Evolutionary conservation across 2,113 vertebrate genomes (phyloP).

Genomic region (Oenanthe melanoleuca): DNA sequence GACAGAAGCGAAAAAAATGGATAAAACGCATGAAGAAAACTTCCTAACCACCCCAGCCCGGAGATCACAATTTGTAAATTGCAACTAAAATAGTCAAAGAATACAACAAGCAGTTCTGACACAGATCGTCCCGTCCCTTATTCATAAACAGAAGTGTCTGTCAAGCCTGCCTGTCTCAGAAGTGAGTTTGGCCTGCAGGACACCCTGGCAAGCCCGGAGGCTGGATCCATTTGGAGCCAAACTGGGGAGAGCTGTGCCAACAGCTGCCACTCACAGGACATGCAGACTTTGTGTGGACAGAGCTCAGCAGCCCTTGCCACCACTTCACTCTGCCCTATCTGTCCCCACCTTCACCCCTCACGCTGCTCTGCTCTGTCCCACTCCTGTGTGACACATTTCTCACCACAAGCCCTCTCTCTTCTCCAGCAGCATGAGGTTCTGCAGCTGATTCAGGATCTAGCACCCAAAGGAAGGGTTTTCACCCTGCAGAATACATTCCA

Average conservation of each 20-base stretch:
- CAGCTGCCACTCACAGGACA: neutral
- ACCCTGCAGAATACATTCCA: neutral
- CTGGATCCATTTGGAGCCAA: neutral
- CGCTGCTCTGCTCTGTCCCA: neutral
- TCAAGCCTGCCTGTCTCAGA: neutral
- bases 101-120: neutral
- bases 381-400: rapidly evolving
- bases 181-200: neutral
- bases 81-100: neutral
- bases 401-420: too few relatives aligned
- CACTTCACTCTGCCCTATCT: neutral
- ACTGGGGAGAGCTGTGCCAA: too few relatives aligned
- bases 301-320: rapidly evolving
- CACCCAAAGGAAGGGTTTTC: neutral
- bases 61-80: neutral
- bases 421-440: neutral
- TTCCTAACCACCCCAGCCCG: neutral
- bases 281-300: neutral
- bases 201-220: neutral
- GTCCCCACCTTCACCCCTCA: neutral
- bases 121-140: neutral
- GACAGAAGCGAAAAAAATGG: neutral
- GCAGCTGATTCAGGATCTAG: neutral
- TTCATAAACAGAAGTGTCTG: rapidly evolving
- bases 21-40: neutral